Evolutionary conservation across 2,113 vertebrate genomes (phyloP).

Genomic region (Eupsittula cactorum): DNA sequence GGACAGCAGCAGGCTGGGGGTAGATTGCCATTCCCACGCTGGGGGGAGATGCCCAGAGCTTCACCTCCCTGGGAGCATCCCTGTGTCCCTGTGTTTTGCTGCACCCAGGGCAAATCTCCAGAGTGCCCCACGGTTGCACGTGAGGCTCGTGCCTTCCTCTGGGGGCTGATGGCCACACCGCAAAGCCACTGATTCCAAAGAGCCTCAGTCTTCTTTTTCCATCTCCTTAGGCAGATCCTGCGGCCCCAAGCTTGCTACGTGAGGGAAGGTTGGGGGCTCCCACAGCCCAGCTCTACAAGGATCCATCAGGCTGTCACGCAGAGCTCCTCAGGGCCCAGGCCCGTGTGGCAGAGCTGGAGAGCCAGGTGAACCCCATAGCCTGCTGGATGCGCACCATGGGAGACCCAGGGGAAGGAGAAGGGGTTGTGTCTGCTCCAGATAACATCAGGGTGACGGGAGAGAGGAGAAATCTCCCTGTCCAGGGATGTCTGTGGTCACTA

Average conservation of each 20-base stretch:
- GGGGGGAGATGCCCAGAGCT: background rate
- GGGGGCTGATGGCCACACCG: background rate
- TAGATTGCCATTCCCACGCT: background rate
- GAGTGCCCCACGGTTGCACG: slow-evolving; percentile 72
- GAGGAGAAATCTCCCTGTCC: background rate
- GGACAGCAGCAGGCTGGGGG: background rate
- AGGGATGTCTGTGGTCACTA: background rate
- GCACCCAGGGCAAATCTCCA: slow-evolving; percentile 35
- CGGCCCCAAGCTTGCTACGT: slow-evolving; percentile 10
- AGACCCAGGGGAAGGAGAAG: background rate
- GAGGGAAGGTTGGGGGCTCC: slow-evolving; percentile 42
- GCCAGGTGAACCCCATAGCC: slow-evolving; percentile 72
- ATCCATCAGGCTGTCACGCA: slow-evolving; percentile 16
- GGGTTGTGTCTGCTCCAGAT: background rate
- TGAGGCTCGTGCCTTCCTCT: background rate
- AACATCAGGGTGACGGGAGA: background rate
- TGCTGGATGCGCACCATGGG: too few species aligned
- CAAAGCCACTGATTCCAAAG: background rate
- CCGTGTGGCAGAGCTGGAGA: slow-evolving; percentile 78
- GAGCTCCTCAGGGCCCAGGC: slow-evolving; percentile 71
- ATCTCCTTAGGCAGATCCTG: slow-evolving; percentile 54
- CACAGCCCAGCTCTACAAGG: slow-evolving; percentile 21
- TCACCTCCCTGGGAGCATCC: background rate
- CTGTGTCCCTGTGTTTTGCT: slow-evolving; percentile 11
- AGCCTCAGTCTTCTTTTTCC: background rate